Base-by-base conservation (phyloP, 2,113 vertebrate species). In the Rhynchomys soricoides region DNA sequence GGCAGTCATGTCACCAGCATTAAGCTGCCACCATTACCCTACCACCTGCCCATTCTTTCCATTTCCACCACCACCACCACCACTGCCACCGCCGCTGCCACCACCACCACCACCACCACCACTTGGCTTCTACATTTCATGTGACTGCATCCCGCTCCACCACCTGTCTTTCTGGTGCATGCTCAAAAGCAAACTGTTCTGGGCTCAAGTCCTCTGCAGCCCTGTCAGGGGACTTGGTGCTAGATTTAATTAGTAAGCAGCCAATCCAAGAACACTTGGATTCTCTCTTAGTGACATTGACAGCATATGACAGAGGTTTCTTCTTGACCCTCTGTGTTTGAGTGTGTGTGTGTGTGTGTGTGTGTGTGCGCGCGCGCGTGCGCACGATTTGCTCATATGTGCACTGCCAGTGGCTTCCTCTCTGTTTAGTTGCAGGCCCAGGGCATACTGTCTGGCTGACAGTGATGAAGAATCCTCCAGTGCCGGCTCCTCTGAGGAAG, bases 391-490 rank as follows among this genome's bases (percentile, higher is more conserved):
- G 15, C 40, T 4, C 66, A 34, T 34, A 1, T 13, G 8, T 62
- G 55, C 81, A 45, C 73, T 26, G 2, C 0, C 5, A 0, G 16
- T 97, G 91, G 59, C 92, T 96, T 82, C 93, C 34, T 78, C 62
- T 40, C 91, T 70, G 73, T 96, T 98, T 97, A 99, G 99, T 98
- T 98, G 96, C 98, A 99, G 99, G 98, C 99, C 99, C 59, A 98
- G 99, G 96, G 99, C 99, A 0, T 99, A 99, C 98, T 99, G 99
- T 92, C 99, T 99, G 94, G 99, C 99, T 1, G 99, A 99, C 98
- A 99, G 99, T 0, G 99, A 99, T 71, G 99, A 99, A 97, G 99
- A 99, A 93, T 99, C 99, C 1, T 99, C 99, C 91, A 99, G 99
- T 7, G 99, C 99, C 0, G 99, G 99, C 66, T 99, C 99, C 59